Percentiles rank a stretch among this genome's conserved stretches.
phyloP scores from a whole-genome alignment of 2,113 vertebrate genomes.

The Forbesichthys agassizii region DNA sequence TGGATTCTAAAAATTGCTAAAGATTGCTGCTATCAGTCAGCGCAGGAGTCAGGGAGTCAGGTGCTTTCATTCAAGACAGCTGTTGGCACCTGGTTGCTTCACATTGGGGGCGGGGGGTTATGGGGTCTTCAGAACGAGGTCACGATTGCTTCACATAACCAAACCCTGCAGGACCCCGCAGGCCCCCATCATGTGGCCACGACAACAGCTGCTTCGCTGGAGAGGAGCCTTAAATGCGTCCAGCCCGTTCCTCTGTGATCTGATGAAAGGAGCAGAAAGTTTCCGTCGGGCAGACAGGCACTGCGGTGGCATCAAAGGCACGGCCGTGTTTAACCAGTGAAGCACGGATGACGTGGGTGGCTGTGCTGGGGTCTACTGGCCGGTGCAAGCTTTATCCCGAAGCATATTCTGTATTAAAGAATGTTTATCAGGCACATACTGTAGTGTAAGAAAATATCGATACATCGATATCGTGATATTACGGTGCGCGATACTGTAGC shows the following conservation, averaged over 20 bases:
- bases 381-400: conserved; percentile 28
- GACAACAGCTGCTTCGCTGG: conserved; percentile 62
- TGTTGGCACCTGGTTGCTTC: conserved; percentile 53
- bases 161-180: conserved; percentile 43
- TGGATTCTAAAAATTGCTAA: neutral
- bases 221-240: conserved; percentile 29
- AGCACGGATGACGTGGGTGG: neutral
- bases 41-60: conserved; percentile 58
- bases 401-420: conserved; percentile 7
- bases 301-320: neutral
- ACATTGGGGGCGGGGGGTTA: conserved; percentile 12
- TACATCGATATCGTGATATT: no score
- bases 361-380: conserved; percentile 23
- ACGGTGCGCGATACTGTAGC: no score
- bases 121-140: conserved; percentile 42
- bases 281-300: conserved; percentile 19
- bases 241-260: conserved; percentile 10
- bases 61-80: conserved; percentile 66
- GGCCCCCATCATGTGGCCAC: conserved; percentile 62
- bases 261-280: conserved; percentile 63
- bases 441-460: neutral
- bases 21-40: conserved; percentile 43
- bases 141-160: conserved; percentile 43
- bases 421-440: conserved; percentile 1
- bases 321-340: neutral